A percentile compares a stretch with the other conserved stretches of the same genome.
Evolutionary conservation across 1,140 invertebrate species (phyloP).

Genomic region (Neodiprion lecontei): DNA sequence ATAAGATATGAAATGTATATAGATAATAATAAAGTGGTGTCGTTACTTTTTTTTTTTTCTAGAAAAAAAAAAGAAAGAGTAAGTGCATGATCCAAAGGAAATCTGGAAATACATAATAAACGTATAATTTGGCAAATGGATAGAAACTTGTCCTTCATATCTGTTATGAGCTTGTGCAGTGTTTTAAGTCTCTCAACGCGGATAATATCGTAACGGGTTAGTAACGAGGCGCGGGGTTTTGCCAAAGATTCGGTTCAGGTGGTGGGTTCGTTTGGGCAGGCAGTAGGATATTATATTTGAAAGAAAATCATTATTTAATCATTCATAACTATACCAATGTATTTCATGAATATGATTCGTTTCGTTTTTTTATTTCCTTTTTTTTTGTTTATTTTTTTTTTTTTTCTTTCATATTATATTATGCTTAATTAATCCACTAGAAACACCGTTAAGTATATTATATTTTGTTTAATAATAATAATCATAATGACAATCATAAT

Average conservation of each 20-base stretch:
- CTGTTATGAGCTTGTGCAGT: constrained; percentile 32
- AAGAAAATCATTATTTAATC: constrained; percentile 53
- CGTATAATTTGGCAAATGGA: constrained; percentile 3
- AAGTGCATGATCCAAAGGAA: constrained; percentile 43
- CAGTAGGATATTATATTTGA: neutral
- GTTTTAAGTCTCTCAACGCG: constrained; percentile 38
- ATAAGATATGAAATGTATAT: constrained; percentile 9
- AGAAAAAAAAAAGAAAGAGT: constrained; percentile 12
- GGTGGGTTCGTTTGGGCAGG: neutral
- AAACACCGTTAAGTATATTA: constrained; percentile 56
- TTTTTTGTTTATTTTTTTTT: too few species aligned
- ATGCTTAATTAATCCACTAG: constrained; percentile 57
- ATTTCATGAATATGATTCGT: constrained; percentile 51
- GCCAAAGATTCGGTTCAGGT: neutral
- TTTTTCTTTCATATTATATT: constrained; percentile 50
- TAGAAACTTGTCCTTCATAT: neutral
- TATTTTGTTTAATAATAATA: constrained; percentile 37
- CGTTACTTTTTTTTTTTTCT: constrained; percentile 3
- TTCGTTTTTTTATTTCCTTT: constrained; percentile 1
- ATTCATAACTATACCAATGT: constrained; percentile 53
- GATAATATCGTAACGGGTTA: neutral
- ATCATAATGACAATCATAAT: constrained; percentile 35
- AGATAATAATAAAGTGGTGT: constrained; percentile 18
- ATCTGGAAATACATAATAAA: constrained; percentile 10
- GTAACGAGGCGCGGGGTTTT: too few species aligned